phyloP scores from a whole-genome alignment of 30 jellyfish, hydroid and myxozoan genomes.

The Rhopilema esculentum region DNA sequence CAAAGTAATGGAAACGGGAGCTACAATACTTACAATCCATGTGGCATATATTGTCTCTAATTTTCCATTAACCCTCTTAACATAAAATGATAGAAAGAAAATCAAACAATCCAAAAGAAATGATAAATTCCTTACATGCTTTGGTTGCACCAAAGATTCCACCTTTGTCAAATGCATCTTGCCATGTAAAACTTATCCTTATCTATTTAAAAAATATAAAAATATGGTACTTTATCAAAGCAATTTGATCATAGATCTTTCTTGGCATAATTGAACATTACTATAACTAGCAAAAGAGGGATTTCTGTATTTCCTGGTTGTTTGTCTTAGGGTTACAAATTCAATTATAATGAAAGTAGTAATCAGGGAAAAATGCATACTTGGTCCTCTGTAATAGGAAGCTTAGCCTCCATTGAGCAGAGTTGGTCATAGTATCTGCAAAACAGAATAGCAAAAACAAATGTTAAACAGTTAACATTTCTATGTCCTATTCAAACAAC shows the following conservation, averaged over 20 bases:
- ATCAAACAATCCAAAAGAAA: not conserved
- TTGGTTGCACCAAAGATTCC: conserved; percentile 89
- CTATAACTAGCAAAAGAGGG: not conserved
- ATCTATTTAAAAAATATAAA: conserved; percentile 43
- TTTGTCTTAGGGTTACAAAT: no score
- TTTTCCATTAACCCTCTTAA: no score
- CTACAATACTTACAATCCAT: no score
- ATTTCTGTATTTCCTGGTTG: no score
- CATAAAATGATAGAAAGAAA: no score
- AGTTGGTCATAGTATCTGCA: conserved; percentile 95
- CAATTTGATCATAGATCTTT: not conserved
- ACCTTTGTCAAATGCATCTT: conserved; percentile 96
- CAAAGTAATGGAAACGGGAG: no score
- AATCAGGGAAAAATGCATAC: conserved; percentile 31
- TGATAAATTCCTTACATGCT: conserved; percentile 59
- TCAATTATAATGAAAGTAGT: no score
- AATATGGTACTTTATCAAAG: not conserved
- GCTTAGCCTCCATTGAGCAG: conserved; percentile 82
- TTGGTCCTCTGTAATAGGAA: conserved; percentile 97
- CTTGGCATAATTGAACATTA: not conserved
- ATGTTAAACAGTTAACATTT: not conserved
- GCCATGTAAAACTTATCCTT: conserved; percentile 90
- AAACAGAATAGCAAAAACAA: no score
- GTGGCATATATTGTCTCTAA: no score
- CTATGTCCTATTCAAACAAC: not conserved